Percentiles rank a stretch among this genome's conserved stretches.
Conservation (phyloP, 2,888 invertebrate species). For the Lumbricus terrestris region DNA sequence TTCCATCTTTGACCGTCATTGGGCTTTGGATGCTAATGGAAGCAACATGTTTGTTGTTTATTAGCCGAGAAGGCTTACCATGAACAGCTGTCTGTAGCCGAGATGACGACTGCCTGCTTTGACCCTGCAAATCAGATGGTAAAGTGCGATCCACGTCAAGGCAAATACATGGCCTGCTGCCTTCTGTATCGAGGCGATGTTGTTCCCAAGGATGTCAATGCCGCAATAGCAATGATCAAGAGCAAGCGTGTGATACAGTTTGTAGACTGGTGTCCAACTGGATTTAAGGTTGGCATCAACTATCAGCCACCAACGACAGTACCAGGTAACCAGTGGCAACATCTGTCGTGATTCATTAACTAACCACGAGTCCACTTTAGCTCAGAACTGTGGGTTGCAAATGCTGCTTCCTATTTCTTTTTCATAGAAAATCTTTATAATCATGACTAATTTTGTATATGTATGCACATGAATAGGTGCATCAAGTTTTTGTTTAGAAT, state of each 20-base stretch:
- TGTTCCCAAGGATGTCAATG: slow-evolving; percentile 77
- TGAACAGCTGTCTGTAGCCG: slow-evolving; percentile 75
- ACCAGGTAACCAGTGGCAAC: not conserved
- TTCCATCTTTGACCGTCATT: not conserved
- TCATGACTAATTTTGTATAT: too few relatives aligned
- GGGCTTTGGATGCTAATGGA: not conserved
- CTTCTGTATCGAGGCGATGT: slow-evolving; percentile 92
- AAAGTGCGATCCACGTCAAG: slow-evolving; percentile 10
- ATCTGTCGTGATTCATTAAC: not conserved
- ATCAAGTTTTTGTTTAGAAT: not conserved
- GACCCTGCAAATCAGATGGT: slow-evolving; percentile 9
- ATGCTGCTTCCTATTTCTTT: not conserved
- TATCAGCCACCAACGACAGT: slow-evolving; percentile 9
- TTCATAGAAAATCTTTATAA: not conserved
- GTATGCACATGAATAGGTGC: not conserved
- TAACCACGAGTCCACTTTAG: not conserved
- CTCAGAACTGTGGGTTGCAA: not conserved
- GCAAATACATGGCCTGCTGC: slow-evolving; percentile 15
- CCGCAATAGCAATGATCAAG: slow-evolving; percentile 63
- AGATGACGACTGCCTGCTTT: slow-evolving; percentile 82
- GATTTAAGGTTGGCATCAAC: slow-evolving; percentile 12
- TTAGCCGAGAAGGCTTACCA: slow-evolving; percentile 11
- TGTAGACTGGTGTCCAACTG: slow-evolving; percentile 24
- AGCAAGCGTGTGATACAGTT: slow-evolving; percentile 49
- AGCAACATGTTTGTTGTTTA: slow-evolving; percentile 62